A percentile compares a stretch with the other conserved stretches of the same genome.
Evolutionary conservation across 2,797 vertebrate genomes (phyloP).

Genomic region (Rhabdophis nuchalis): DNA sequence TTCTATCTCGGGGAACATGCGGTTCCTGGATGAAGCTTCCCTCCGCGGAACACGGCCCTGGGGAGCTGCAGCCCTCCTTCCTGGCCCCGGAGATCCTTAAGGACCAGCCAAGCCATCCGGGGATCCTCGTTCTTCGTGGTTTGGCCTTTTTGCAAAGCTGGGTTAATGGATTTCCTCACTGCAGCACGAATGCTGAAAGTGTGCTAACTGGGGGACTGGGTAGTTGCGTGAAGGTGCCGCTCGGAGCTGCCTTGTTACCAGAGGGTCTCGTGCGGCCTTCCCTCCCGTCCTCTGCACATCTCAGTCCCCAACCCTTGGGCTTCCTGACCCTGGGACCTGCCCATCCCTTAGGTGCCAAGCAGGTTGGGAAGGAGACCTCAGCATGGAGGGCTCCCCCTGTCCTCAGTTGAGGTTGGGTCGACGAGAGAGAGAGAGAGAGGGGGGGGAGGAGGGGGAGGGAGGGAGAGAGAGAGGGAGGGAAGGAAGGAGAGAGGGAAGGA

Average conservation of each 20-base stretch:
- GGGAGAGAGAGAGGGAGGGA: too few relatives aligned
- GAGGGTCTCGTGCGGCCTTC: not conserved
- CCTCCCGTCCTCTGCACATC: not conserved
- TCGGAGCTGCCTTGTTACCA: not conserved
- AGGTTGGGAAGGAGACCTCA: not conserved
- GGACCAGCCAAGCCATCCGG: not conserved
- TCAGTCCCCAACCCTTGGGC: not conserved
- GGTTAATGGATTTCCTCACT: not conserved
- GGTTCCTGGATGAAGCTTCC: not conserved
- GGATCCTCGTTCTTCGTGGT: not conserved
- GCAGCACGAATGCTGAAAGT: not conserved
- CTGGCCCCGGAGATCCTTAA: not conserved
- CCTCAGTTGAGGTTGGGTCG: not conserved
- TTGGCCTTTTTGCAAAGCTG: not conserved
- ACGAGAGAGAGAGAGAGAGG: too few relatives aligned
- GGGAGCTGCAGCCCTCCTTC: not conserved
- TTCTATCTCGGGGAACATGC: constrained; percentile 6
- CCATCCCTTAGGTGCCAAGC: not conserved
- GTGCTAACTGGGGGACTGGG: fast-evolving
- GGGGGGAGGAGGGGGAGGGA: too few relatives aligned
- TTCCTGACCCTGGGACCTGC: not conserved
- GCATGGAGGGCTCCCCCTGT: not conserved
- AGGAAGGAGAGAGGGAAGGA: too few relatives aligned
- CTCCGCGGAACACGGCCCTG: not conserved
- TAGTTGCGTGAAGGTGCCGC: not conserved